Percentiles rank a stretch among this genome's conserved stretches.
phyloP scores from a whole-genome alignment of 2,888 invertebrate species.

The Tenthredo livida region DNA sequence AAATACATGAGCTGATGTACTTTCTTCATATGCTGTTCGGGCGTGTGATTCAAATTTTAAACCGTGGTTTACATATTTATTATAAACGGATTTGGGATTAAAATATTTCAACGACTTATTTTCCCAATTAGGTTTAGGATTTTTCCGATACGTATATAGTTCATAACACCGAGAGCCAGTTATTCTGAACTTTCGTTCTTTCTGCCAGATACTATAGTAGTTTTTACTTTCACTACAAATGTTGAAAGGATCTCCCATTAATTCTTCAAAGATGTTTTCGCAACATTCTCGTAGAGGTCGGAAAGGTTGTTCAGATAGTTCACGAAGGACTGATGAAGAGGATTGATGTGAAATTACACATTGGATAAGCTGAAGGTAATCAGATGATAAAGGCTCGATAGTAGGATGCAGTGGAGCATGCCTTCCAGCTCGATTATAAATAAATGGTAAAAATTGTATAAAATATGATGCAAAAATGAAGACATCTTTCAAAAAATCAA shows the following conservation, averaged over 20 bases:
- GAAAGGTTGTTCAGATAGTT: background rate
- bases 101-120: too few relatives aligned
- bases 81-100: too few relatives aligned
- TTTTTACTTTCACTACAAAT: slow-evolving; percentile 27
- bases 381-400: slow-evolving; percentile 1
- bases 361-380: background rate
- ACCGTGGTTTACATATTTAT: too few relatives aligned
- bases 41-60: too few relatives aligned
- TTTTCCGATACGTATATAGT: too few relatives aligned
- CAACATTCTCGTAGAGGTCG: slow-evolving; percentile 36
- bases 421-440: slow-evolving; percentile 20
- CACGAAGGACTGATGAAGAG: background rate
- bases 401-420: slow-evolving; percentile 7
- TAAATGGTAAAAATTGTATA: background rate
- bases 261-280: background rate
- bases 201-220: slow-evolving; percentile 7
- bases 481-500: too few relatives aligned
- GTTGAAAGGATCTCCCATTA: background rate
- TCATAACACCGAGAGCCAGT: slow-evolving; percentile 22
- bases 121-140: too few relatives aligned
- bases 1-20: too few relatives aligned
- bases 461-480: too few relatives aligned
- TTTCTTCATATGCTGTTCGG: too few relatives aligned
- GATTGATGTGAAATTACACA: too few relatives aligned
- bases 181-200: slow-evolving; percentile 22